phyloP scores from a whole-genome alignment of 2,888 invertebrate species.

The Agrypnus murinus region DNA sequence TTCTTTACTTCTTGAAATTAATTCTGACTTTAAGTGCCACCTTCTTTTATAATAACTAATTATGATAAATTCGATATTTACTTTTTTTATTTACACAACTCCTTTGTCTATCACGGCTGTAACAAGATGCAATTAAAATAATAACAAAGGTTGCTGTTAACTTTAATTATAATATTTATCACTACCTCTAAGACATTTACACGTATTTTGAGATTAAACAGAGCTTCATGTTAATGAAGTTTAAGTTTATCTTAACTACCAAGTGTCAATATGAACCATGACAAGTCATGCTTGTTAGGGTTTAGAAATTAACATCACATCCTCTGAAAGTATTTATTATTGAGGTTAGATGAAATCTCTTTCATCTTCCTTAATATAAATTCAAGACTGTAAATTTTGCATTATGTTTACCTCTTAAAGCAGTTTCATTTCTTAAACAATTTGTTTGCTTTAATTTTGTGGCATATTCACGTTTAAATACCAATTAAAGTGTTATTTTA shows the following conservation, averaged over 20 bases:
- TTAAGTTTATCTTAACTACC: conserved; percentile 11
- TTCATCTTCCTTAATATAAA: not conserved
- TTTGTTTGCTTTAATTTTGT: conserved; percentile 23
- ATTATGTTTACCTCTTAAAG: not conserved
- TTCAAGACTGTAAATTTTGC: not conserved
- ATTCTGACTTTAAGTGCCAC: conserved; percentile 24
- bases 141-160: not conserved
- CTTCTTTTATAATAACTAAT: conserved; percentile 4
- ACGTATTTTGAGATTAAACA: conserved; percentile 11
- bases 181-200: not conserved
- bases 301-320: not conserved
- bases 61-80: not conserved
- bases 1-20: conserved; percentile 21
- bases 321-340: not conserved
- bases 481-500: conserved; percentile 25
- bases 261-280: conserved; percentile 22
- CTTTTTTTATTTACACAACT: too few species aligned
- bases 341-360: not conserved
- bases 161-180: not conserved
- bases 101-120: too few species aligned
- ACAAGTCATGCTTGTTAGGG: not conserved
- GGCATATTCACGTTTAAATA: conserved; percentile 30
- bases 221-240: conserved; percentile 17
- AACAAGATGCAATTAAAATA: too few species aligned
- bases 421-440: not conserved